Conservation (phyloP, 1,140 invertebrate genomes). For the Drosophila parabipectinata region DNA sequence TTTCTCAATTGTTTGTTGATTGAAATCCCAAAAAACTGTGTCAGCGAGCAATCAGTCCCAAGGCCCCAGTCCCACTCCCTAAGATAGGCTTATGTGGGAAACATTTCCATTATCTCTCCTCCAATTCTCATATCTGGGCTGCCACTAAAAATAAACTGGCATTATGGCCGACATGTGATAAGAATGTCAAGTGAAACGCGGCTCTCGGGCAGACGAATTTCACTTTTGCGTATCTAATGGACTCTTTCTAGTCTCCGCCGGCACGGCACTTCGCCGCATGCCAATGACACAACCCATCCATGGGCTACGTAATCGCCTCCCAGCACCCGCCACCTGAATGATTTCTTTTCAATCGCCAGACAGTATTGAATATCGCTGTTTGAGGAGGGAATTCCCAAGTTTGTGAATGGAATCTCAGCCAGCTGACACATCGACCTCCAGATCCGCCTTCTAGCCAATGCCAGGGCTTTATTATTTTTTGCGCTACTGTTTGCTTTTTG, state of each 20-base stretch:
- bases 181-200: conserved; percentile 53
- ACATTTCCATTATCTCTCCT: conserved; percentile 13
- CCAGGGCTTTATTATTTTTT: conserved; percentile 1
- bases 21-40: conserved; percentile 52
- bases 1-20: conserved; percentile 54
- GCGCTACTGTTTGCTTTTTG: conserved; percentile 8
- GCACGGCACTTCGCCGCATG: conserved; percentile 17
- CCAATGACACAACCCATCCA: conserved; percentile 36
- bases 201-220: conserved; percentile 33
- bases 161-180: conserved; percentile 38
- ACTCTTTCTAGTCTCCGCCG: conserved; percentile 6
- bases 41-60: conserved; percentile 50
- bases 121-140: conserved; percentile 29
- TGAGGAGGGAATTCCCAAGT: conserved; percentile 25
- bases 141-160: conserved; percentile 38
- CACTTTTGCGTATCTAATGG: conserved; percentile 38
- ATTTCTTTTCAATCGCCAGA: conserved; percentile 31
- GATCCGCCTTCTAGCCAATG: conserved; percentile 11
- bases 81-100: conserved; percentile 37
- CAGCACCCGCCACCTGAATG: conserved; percentile 21
- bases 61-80: too few relatives aligned
- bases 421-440: conserved; percentile 18
- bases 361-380: conserved; percentile 24
- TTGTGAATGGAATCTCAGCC: conserved; percentile 26
- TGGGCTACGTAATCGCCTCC: conserved; percentile 23